phyloP scores from a whole-genome alignment of 2,888 invertebrate species.

The Tenthredo amoena region DNA sequence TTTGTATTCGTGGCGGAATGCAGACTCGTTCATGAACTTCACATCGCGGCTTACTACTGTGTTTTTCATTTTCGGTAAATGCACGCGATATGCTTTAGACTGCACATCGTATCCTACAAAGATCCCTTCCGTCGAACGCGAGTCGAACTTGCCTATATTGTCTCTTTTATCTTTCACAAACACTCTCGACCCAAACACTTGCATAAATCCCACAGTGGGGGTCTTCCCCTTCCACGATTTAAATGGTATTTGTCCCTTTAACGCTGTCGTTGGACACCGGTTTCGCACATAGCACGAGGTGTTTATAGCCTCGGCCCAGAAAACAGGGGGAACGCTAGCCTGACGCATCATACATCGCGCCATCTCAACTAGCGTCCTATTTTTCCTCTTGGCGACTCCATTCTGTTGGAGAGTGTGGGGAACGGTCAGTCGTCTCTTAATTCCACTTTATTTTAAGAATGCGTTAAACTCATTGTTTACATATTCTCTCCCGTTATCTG shows the following conservation, averaged over 20 bases:
- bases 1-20: background rate
- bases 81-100: slow-evolving; percentile 43
- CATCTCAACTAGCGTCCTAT: slow-evolving; percentile 63
- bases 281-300: slow-evolving; percentile 64
- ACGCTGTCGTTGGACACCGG: slow-evolving; percentile 58
- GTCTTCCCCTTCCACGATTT: slow-evolving; percentile 55
- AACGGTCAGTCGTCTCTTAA: slow-evolving; percentile 60
- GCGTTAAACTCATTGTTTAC: slow-evolving; percentile 19
- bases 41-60: slow-evolving; percentile 44
- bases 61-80: slow-evolving; percentile 9
- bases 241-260: slow-evolving; percentile 56
- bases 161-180: slow-evolving; percentile 37
- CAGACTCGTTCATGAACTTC: slow-evolving; percentile 33
- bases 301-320: slow-evolving; percentile 64
- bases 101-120: background rate
- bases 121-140: slow-evolving; percentile 41
- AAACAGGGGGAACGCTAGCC: slow-evolving; percentile 53
- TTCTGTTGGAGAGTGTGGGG: slow-evolving; percentile 66
- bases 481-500: slow-evolving; percentile 60
- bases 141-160: slow-evolving; percentile 53
- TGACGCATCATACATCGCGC: slow-evolving; percentile 63
- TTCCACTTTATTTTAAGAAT: slow-evolving; percentile 60
- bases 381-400: slow-evolving; percentile 66
- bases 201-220: slow-evolving; percentile 22
- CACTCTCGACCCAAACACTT: slow-evolving; percentile 44